Percentiles rank a stretch among this genome's conserved stretches.
Evolutionary conservation across 2,797 vertebrate genomes (phyloP).

Genomic region (Clarias pachynema): DNA sequence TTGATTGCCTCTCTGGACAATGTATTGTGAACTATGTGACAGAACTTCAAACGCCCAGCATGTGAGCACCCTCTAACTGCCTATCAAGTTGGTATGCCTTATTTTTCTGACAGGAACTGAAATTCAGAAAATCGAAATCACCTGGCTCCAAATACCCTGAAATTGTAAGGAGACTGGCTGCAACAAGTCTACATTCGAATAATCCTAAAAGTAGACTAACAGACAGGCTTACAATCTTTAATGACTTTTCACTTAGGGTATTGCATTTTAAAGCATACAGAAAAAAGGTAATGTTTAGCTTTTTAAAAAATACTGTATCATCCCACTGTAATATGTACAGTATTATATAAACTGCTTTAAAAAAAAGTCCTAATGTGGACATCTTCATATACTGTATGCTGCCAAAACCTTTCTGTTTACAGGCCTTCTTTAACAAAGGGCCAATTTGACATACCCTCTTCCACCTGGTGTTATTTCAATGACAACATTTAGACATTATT

Average conservation of each 20-base stretch:
- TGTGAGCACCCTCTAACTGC: slow-evolving; percentile 66
- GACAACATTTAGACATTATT: slow-evolving; percentile 57
- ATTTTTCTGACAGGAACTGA: slow-evolving; percentile 70
- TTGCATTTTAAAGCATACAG: slow-evolving; percentile 3
- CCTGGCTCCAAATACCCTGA: slow-evolving; percentile 14
- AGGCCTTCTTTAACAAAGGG: slow-evolving; percentile 55
- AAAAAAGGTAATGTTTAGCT: neutral
- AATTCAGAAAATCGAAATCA: slow-evolving; percentile 71
- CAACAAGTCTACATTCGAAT: neutral
- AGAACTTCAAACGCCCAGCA: slow-evolving; percentile 73
- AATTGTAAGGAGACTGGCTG: neutral
- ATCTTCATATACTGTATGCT: slow-evolving; percentile 37
- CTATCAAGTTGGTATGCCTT: slow-evolving; percentile 65
- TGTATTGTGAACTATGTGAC: slow-evolving; percentile 70
- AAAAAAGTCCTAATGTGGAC: slow-evolving; percentile 35
- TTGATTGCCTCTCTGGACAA: slow-evolving; percentile 73
- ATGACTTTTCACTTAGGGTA: neutral
- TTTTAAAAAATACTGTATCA: neutral
- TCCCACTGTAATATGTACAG: neutral
- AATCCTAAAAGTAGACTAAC: slow-evolving; percentile 11
- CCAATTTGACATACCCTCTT: slow-evolving; percentile 57
- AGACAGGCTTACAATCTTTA: neutral
- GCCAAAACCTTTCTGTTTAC: slow-evolving; percentile 54
- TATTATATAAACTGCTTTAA: slow-evolving; percentile 24
- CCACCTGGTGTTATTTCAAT: slow-evolving; percentile 61